Evolutionary conservation across 2,888 invertebrate genomes (phyloP), one percentile per base, ranked within the genome.

Genomic region (Leucophenga maculata): DNA sequence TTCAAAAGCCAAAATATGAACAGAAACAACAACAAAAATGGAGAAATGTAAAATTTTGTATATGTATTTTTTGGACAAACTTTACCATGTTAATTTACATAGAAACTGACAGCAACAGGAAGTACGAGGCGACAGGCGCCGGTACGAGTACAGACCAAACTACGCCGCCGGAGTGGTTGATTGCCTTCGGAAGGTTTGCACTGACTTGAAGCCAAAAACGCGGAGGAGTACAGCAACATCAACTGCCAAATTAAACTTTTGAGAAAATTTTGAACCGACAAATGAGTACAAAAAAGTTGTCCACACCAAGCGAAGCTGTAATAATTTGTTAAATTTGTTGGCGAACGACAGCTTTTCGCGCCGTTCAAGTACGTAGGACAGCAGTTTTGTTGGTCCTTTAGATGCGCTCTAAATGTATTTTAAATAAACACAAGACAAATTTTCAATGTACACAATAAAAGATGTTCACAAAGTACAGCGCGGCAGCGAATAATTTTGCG

Each of bases 91-190:
- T 64, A 48, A 64, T 64, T 64, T 64, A 64, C 62, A 64, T 64
- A 64, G 62, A 64, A 48, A 64, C 48, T 64, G 62, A 64, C 62
- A 64, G 62, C 46, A 32, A 48, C 62, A 64, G 62, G 62, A 64
- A 64, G 62, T 18, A 64, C 48, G 48, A 64, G 62, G 62, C 46
- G 62, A 64, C 48, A 64, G 46, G 46, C 46, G 62, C 62, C 48
- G 48, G 22, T 48, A 16, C 50, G n/a, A 50, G 1, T 39, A 39
- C 39, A 39, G 16, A 18, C 6, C 50, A 4, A 50, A 50, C 50
- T 50, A 50, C 16, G 6, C 6, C 16, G 16, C 16, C 18, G 50
- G 50, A 50, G n/a, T 39, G 39, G 39, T 39, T 39, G 39, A 39
- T 39, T 39, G 39, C 39, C 39, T 3, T 8, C 3, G 4, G 11